Evolutionary conservation across 2,888 invertebrate species (phyloP).

Genomic region (Oxycera nigricornis): DNA sequence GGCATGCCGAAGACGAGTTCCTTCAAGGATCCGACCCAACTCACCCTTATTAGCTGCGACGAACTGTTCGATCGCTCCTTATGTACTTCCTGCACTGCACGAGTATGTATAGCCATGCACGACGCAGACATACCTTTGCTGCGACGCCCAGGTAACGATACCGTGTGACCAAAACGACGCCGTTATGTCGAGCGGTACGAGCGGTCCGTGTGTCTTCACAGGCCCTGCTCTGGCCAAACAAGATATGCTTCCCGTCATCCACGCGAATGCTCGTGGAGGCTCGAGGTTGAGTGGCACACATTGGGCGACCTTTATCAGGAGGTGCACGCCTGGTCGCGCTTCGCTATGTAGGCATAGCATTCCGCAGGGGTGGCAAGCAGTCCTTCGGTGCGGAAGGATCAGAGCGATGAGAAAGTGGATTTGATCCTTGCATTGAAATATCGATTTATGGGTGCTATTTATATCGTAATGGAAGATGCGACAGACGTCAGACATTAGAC

Average conservation of each 20-base stretch:
- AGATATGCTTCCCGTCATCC: neutral
- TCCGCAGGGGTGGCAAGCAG: neutral
- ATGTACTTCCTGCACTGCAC: neutral
- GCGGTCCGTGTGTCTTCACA: neutral
- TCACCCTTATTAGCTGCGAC: constrained; percentile 11
- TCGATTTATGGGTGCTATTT: too few relatives aligned
- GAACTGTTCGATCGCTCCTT: constrained; percentile 17
- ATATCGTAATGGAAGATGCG: too few relatives aligned
- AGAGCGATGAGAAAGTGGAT: too few relatives aligned
- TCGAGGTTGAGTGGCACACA: neutral
- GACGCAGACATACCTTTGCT: neutral
- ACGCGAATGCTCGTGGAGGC: constrained; percentile 29
- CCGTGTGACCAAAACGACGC: neutral
- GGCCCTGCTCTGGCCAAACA: neutral
- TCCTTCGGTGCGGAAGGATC: too few relatives aligned
- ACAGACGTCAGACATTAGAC: too few relatives aligned
- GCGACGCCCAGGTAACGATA: constrained; percentile 19
- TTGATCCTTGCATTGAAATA: too few relatives aligned
- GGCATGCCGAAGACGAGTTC: neutral
- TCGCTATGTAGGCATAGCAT: neutral
- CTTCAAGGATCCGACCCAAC: constrained; percentile 12
- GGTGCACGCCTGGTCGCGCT: neutral
- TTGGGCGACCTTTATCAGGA: neutral
- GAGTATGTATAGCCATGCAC: neutral
- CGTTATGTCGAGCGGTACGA: neutral